A percentile compares a stretch with the other conserved stretches of the same genome.
phyloP scores from a whole-genome alignment of 2,113 vertebrate species.

The Sisor rabdophorus region DNA sequence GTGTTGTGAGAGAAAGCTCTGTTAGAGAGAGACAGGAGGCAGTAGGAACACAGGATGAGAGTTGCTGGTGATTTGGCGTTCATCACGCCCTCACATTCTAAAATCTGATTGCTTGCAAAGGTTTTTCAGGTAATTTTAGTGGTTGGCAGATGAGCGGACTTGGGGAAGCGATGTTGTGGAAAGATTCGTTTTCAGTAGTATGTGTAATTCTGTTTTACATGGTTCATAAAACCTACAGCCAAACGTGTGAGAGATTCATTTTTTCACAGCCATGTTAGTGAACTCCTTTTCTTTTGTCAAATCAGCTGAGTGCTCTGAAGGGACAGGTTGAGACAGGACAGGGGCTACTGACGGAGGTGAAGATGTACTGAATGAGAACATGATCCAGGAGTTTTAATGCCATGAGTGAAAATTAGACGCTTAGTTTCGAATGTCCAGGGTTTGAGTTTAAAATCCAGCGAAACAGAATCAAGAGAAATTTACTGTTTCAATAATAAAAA shows the following conservation, averaged over 20 bases:
- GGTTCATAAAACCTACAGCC: too few relatives aligned
- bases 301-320: neutral
- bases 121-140: too few relatives aligned
- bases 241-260: too few relatives aligned
- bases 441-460: neutral
- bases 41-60: constrained; percentile 2
- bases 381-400: constrained; percentile 8
- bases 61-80: constrained; percentile 36
- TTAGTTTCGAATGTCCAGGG: neutral
- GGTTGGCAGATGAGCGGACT: too few relatives aligned
- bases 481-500: neutral
- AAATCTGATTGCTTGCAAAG: neutral
- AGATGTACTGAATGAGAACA: neutral
- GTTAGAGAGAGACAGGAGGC: too few relatives aligned
- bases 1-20: neutral
- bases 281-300: neutral
- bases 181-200: neutral
- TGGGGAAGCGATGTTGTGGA: neutral
- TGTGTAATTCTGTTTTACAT: too few relatives aligned
- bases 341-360: neutral
- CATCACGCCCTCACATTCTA: neutral
- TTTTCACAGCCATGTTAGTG: neutral
- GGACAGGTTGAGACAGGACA: too few relatives aligned
- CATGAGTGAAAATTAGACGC: neutral
- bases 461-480: neutral